Percentiles rank a stretch among this genome's conserved stretches.
phyloP scores from a whole-genome alignment of 2,113 vertebrate species.

The Balaenoptera acutorostrata region DNA sequence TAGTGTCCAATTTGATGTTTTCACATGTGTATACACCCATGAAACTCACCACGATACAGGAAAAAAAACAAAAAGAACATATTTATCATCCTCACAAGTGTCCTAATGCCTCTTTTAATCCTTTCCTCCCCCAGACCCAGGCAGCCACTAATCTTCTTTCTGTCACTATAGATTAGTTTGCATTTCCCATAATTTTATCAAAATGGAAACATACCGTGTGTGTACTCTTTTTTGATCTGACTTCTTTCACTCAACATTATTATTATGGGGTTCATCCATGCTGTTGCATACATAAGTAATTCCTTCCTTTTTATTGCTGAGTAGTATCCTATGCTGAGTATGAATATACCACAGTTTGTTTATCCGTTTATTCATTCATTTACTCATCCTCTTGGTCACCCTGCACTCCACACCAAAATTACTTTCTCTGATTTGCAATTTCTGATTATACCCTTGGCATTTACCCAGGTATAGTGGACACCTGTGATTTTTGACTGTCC shows the following conservation, averaged over 20 bases:
- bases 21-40: not conserved
- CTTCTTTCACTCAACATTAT: not conserved
- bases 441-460: not conserved
- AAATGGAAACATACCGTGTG: not conserved
- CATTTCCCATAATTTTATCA: not conserved
- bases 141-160: not conserved
- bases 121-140: not conserved
- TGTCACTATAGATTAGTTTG: not conserved
- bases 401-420: not conserved
- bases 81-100: not conserved
- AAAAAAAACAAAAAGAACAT: not conserved
- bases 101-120: not conserved
- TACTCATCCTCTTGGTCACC: not conserved
- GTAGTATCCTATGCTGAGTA: not conserved
- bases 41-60: not conserved
- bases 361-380: not conserved
- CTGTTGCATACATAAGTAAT: not conserved
- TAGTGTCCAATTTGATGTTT: not conserved
- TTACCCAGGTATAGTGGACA: not conserved
- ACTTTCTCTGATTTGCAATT: slow-evolving; percentile 13
- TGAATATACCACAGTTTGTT: not conserved
- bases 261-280: not conserved
- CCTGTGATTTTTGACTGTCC: not conserved
- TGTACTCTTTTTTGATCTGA: not conserved
- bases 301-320: not conserved